Evolutionary conservation across 2,113 vertebrate genomes (phyloP), one percentile per base, ranked within the genome.

Genomic region (Macroglossus sobrinus): DNA sequence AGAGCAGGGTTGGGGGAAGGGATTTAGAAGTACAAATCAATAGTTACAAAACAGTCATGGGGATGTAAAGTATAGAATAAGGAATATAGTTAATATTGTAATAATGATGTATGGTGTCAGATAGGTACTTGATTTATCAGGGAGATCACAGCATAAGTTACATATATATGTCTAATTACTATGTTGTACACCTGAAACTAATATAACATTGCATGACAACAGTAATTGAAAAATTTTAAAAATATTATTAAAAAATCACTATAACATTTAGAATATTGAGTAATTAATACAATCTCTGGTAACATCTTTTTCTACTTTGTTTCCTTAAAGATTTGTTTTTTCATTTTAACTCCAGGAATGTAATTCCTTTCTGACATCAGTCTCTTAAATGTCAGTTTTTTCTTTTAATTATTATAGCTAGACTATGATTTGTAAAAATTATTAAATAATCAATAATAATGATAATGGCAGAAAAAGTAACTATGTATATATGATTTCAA

Each of bases 311-410:
- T 76, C 43, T 92, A 86, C 43, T 93, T 97, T 96, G 90, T 71
- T 84, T 69, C 14, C 69, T 85, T 88, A 94, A 84, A 86, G 78
- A 80, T 38, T 92, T 82, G 87, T 24, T 94, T 96, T 96, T 91
- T 97, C 89, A 95, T 96, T 91, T 92, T 96, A 95, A 14, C 38
- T 97, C 45, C 91, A 93, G 87, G 96, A 98, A 94, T 91, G 85
- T 50, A 64, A 79, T 71, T 97, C 95, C 98, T 97, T 97, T 98
- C 93, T 96, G 90, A 96, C 69, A 96, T 76, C 74, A 90, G 30
- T 93, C 19, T 87, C 38, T 50, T 50, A 50, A 90, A 47, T 35
- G 45, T 84, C 82, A 89, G 18, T 10, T 81, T 89, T 93, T 75
- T 63, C 43, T 86, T 61, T 88, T 68, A 33, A 38, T 88, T 86